Evolutionary conservation across 2,113 vertebrate species (phyloP), one percentile per base, ranked within the genome.

Genomic region (Notothenia rossii): DNA sequence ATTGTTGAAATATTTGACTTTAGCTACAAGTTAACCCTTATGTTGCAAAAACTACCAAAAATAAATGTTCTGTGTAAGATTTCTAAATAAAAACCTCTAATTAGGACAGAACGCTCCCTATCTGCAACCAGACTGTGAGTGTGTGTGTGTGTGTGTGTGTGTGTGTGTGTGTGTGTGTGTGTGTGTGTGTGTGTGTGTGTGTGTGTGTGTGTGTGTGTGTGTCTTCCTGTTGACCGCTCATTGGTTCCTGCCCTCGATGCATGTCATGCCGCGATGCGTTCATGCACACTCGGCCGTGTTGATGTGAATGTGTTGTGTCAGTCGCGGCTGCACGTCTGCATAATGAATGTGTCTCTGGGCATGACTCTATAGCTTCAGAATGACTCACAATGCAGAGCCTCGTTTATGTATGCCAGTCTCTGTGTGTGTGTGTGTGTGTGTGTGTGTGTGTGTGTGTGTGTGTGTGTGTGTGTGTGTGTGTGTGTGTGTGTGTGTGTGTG

Each of bases 271-370:
- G 2, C 20, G 15, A 20, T 54, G 82, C 72, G 25, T 75, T 82
- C 87, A 84, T 70, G 89, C 89, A 76, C 14, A 76, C 81, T 7
- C 2, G 22, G 69, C 62, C 1, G 61, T 20, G 71, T 49, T 82
- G 70, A 87, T 77, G 74, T 64, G 10, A 29, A 81, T 15, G 22
- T 55, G 83, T 78, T 82, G 83, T 88, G 88, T 85, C 83, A 82
- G 66, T 70, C 61, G 15, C 7, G n/a, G 53, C 68, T 72, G 80
- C 61, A 10, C 13, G 20, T 87, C 85, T 87, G 89, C 77, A 86
- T 88, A 81, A 89, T 87, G 83, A 87, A 87, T 83, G 83, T 86
- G 78, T 91, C 81, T 86, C 59, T 62, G 81, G 66, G 70, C 84
- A 76, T 83, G 79, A 83, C 55, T 81, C 82, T 46, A 73, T 64